A percentile compares a stretch with the other conserved stretches of the same genome.
Conservation (phyloP, 2,797 vertebrate genomes). For the Euthynnus affinis region DNA sequence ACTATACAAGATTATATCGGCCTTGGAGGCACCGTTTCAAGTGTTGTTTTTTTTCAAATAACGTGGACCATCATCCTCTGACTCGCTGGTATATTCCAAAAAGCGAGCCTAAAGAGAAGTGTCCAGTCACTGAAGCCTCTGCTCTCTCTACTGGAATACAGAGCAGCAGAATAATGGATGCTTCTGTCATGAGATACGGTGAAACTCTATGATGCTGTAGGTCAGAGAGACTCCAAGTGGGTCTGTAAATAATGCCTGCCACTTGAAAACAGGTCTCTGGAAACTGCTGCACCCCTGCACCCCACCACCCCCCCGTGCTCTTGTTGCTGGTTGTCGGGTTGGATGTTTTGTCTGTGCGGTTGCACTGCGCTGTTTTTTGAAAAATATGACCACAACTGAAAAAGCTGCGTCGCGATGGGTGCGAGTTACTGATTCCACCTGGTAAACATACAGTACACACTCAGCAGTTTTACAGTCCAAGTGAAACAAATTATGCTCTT, state of each 20-base stretch:
- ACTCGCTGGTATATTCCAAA: constrained; percentile 43
- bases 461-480: constrained; percentile 12
- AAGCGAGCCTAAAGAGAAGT: constrained; percentile 55
- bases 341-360: constrained; percentile 37
- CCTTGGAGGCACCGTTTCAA: constrained; percentile 25
- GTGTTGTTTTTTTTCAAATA: constrained; percentile 63
- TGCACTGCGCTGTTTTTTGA: too few species aligned
- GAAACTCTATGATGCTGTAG: constrained; percentile 81
- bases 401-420: not conserved
- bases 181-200: constrained; percentile 78
- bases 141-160: constrained; percentile 72
- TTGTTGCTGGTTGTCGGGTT: constrained; percentile 43
- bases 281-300: too few species aligned
- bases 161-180: constrained; percentile 76
- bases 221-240: constrained; percentile 78
- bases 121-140: constrained; percentile 62
- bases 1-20: constrained; percentile 41
- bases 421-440: constrained; percentile 22
- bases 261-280: constrained; percentile 79
- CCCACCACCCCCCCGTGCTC: constrained; percentile 53
- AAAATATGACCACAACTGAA: not conserved
- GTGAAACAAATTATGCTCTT: constrained; percentile 13
- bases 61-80: constrained; percentile 53
- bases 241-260: constrained; percentile 81
- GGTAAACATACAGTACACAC: constrained; percentile 9